Evolutionary conservation across 2,888 invertebrate genomes (phyloP), one percentile per base, ranked within the genome.

Genomic region (Sericinus montela): DNA sequence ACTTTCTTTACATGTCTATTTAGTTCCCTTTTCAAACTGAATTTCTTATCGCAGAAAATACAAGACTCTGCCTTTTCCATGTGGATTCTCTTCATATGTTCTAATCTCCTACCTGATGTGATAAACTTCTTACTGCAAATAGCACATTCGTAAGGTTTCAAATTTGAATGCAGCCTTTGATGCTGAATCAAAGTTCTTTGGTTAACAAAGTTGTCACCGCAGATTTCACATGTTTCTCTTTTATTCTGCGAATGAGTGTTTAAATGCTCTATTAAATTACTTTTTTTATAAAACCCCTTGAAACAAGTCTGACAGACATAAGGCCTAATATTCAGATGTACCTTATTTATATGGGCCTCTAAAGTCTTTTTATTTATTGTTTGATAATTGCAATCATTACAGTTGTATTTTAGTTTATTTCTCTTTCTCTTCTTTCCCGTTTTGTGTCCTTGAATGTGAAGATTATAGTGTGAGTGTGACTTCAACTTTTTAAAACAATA

Each of bases 71-170:
- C 56, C 48, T 72, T 75, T 8, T 69, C 72, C 54, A 59, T 60
- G 51, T 82, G 81, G 49, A 61, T 75, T n/a, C 78, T 56, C 54
- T 73, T 77, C 5, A 75, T 59, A 59, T 82, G 82, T 29, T 78
- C 75, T 3, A 64, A 62, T 52, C 75, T 65, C 3, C 80, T 67
- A 1, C 80, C 74, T 1, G 72, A 71, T 0, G 75, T 77, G 0
- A 79, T 59, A 53, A 80, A 84, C 13, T 58, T 65, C 19, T 69
- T 62, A 0, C 59, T 60, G 52, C 80, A 80, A 13, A 70, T 53
- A 0, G 65, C 51, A 65, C 84, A 84, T 50, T 69, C 56, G 50
- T 63, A 82, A 0, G 74, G 74, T 51, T 69, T 77, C 2, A 62
- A 62, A 0, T 75, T 69, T 0, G 64, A 58, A 56, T 85, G 84